Base-by-base conservation (phyloP, 2,888 invertebrate genomes). In the Synanthedon myopaeformis region DNA sequence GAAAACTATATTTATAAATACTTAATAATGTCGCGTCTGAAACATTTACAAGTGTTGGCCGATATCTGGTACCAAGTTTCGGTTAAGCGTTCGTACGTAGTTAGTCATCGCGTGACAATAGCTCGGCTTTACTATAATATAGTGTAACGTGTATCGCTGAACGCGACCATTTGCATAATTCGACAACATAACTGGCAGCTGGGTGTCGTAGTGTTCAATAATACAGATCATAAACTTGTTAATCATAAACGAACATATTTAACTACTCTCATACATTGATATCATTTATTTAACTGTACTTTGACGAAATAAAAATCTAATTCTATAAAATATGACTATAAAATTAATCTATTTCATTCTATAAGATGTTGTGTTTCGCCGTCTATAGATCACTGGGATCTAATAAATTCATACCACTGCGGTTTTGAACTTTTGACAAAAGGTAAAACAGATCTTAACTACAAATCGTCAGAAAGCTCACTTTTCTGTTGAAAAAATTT, bases 41-140 rank as follows among this genome's bases (percentile, higher is more conserved):
- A 45, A 45, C 5, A 13, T 45, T 45, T 35, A 10, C 11, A 45
- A 63, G 45, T 70, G 72, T 72, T 62, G 69, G 70, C 13, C 55
- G 52, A 3, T 19, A 67, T 67, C 70, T 70, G 63, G 67, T 59
- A 59, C 59, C 59, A 57, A 61, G 64, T 62, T 67, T 68, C 66
- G 62, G 69, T 68, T n/a, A 59, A 66, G 64, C 62, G 49, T 49
- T 23, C 62, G 64, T 63, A 61, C 63, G 64, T 63, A 69, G 67
- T 74, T 72, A 74, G 71, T 74, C 74, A 75, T 63, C 62, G 67
- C 58, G 59, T 61, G 66, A 72, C 74, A 74, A 75, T 70, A 64
- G 70, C 58, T 53, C 52, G 53, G 54, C 41, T 14, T 45, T 45
- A 45, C 59, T 59, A 56, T 58, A 60, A 58, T 57, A 61, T 56